Conservation (phyloP, 2,113 vertebrate species). For the Naja naja region DNA sequence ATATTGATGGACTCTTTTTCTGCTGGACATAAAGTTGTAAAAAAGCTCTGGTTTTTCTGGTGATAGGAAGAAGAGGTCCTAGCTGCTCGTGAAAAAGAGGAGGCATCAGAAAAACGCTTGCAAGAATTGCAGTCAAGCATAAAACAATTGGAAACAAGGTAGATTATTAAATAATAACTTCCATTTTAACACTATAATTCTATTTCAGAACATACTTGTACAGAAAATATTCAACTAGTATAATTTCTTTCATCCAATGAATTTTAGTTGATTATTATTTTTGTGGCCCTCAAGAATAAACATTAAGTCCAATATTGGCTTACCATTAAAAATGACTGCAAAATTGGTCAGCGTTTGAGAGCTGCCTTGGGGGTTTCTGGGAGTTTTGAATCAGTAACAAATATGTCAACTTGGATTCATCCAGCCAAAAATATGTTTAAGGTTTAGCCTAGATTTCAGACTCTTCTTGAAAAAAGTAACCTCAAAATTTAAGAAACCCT, state of each 20-base stretch:
- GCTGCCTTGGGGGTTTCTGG: not conserved
- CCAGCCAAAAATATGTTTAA: not conserved
- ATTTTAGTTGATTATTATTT: not conserved
- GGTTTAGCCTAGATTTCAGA: not conserved
- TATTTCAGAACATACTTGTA: not conserved
- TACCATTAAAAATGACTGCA: not conserved
- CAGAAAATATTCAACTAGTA: not conserved
- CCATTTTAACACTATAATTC: not conserved
- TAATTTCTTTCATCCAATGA: not conserved
- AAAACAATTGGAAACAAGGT: constrained; percentile 84
- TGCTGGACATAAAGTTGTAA: constrained; percentile 16
- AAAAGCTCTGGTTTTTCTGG: not conserved
- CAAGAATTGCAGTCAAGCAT: constrained; percentile 81
- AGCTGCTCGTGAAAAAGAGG: constrained; percentile 79
- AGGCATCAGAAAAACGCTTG: constrained; percentile 77
- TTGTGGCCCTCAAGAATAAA: not conserved
- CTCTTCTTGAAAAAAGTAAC: not conserved
- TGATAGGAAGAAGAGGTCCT: constrained; percentile 80
- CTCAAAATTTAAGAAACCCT: not conserved
- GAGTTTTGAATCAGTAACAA: not conserved
- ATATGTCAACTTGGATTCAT: not conserved
- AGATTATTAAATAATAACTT: constrained; percentile 22
- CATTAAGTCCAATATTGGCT: not conserved
- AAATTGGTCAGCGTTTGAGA: not conserved
- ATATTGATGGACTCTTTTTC: not conserved